These are phyloP conservation scores for Trachemys scripta DNA, from an alignment of 2,113 vertebrate genomes.

Conservation along the genomic window DNA sequence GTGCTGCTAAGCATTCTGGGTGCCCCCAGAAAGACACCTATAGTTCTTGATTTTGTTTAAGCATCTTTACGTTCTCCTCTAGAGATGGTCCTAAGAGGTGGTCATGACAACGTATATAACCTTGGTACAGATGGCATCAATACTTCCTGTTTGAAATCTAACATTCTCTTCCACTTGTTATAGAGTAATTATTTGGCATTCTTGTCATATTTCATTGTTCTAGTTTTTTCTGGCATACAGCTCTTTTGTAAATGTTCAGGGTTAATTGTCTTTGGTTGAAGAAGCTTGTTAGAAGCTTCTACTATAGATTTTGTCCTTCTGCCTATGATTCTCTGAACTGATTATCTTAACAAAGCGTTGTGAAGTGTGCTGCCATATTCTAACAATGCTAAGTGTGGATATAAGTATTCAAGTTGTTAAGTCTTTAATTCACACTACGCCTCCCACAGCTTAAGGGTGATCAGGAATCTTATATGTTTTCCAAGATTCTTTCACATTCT, in stretches of 20 bases:
- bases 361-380: neutral
- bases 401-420: neutral
- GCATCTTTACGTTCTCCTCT: neutral
- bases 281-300: neutral
- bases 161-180: neutral
- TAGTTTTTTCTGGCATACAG: neutral
- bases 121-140: accelerated
- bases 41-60: neutral
- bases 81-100: neutral
- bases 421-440: neutral
- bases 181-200: accelerated
- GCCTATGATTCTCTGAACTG: neutral
- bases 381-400: neutral
- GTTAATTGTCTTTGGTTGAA: neutral
- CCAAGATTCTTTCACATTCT: neutral
- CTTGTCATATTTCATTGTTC: neutral
- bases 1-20: accelerated
- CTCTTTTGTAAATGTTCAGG: neutral
- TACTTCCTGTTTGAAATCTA: neutral
- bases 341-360: neutral
- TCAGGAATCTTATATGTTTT: neutral
- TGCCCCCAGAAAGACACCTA: neutral
- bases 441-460: neutral
- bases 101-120: neutral
- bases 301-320: neutral